These are phyloP conservation scores for Lethenteron reissneri DNA, from an alignment of 2,113 vertebrate genomes.

Conservation along the genomic window DNA sequence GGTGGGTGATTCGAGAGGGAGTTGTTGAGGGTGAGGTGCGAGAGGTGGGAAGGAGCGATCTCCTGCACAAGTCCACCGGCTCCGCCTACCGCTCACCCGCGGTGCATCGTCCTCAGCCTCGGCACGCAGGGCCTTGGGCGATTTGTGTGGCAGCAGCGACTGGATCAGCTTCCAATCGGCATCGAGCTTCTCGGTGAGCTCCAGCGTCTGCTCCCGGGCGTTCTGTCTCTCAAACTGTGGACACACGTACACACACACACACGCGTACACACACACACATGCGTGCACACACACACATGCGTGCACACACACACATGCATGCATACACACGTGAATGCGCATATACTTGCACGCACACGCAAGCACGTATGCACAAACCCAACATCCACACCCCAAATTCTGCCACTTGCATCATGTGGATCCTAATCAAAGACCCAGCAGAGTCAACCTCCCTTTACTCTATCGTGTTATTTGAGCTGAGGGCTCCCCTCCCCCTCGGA, in stretches of 20 bases:
- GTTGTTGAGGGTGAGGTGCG: too few relatives aligned
- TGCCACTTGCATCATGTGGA: too few relatives aligned
- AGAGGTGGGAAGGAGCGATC: too few relatives aligned
- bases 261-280: background rate
- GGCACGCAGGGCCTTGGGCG: conserved; percentile 25
- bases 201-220: conserved; percentile 49
- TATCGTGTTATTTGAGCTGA: too few relatives aligned
- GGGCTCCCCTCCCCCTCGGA: too few relatives aligned
- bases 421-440: too few relatives aligned
- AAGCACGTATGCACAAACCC: background rate
- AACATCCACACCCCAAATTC: too few relatives aligned
- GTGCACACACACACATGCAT: background rate
- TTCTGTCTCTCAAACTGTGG: conserved; percentile 56
- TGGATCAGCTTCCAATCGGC: conserved; percentile 76
- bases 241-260: background rate
- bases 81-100: conserved; percentile 26
- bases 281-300: background rate
- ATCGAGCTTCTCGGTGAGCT: conserved; percentile 78
- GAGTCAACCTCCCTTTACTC: too few relatives aligned
- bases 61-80: too few relatives aligned
- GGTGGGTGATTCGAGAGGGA: too few relatives aligned
- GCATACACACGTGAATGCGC: background rate
- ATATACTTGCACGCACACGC: background rate
- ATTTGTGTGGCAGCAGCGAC: conserved; percentile 34
- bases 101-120: conserved; percentile 28